Conservation (phyloP, 2,888 invertebrate species). For the Ectobius pallidus region DNA sequence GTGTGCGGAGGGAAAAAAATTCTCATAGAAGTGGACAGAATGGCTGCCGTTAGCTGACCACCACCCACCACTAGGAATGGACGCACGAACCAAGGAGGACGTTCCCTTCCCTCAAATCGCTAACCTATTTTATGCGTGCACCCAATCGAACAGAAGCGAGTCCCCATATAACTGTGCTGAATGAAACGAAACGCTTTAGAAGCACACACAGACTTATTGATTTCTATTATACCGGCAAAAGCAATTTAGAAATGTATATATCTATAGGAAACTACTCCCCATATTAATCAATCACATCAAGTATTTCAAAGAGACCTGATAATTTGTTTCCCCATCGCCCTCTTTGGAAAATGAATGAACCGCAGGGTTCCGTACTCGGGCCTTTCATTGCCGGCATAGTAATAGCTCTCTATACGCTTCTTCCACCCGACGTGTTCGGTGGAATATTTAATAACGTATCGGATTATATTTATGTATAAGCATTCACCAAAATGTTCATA, state of each 20-base stretch:
- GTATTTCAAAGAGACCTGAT: neutral
- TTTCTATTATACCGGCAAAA: neutral
- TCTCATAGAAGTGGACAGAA: too few species aligned
- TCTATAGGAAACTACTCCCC: neutral
- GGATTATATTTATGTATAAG: too few species aligned
- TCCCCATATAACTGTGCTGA: conserved; percentile 19
- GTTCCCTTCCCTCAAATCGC: conserved; percentile 8
- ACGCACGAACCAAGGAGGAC: too few species aligned
- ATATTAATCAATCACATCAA: conserved; percentile 21
- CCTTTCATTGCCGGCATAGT: too few species aligned
- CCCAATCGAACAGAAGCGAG: conserved; percentile 2
- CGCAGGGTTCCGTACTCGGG: too few species aligned
- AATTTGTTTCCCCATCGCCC: neutral
- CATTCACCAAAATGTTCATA: too few species aligned
- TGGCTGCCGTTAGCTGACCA: neutral
- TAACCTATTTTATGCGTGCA: conserved; percentile 19
- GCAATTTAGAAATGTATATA: conserved; percentile 7
- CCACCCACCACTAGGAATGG: too few species aligned
- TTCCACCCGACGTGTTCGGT: too few species aligned
- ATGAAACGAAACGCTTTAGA: conserved; percentile 4
- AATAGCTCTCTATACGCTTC: too few species aligned
- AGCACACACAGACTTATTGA: neutral
- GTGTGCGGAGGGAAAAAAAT: too few species aligned
- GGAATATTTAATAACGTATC: too few species aligned
- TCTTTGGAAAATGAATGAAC: neutral